Conservation (phyloP, 2,113 vertebrate genomes). For the Rattus norvegicus region GRCr8 NC_086019.1:151266501-151267000, state of each 20-base stretch:
- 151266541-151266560: neutral
- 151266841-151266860: neutral
- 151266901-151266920: neutral
- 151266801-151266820: neutral
- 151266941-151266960: neutral
- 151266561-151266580: neutral
- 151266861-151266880: neutral
- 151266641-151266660: neutral
- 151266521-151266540: slow-evolving; percentile 75
- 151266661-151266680: neutral
- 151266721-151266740: neutral
- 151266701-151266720: neutral
- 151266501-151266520: slow-evolving; percentile 23
- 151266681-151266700: neutral
- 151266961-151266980: neutral
- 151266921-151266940: neutral
- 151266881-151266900: neutral
- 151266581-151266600: neutral
- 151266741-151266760: neutral
- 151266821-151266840: neutral
- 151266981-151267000: neutral
- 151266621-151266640: neutral
- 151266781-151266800: neutral
- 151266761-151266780: neutral
- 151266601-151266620: slow-evolving; percentile 6